Base-by-base conservation (phyloP, 2,888 invertebrate species). In the Neuroscelio doddi region DNA sequence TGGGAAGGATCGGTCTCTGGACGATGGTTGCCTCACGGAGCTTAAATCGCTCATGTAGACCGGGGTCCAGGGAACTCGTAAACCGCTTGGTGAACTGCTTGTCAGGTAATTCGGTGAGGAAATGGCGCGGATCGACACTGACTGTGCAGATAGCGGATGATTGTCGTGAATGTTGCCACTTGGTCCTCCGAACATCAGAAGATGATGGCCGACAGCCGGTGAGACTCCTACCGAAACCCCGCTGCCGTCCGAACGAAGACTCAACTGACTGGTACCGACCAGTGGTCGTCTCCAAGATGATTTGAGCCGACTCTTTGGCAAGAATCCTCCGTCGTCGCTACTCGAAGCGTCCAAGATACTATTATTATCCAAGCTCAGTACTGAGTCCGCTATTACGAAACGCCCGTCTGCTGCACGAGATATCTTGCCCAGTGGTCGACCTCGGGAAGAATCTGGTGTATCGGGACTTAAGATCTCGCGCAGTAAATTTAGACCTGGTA, bases 401-500 rank as follows among this genome's bases (percentile, higher is more conserved):
- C 91, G 89, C 39, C 92, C 92, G 79, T 92, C 92, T n/a, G 90
- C 88, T 15, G 92, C 89, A 41, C 92, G 88, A 68, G 91, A 90
- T 71, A 92, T 92, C 79, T 90, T 89, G 64, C 89, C 90, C 64
- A 92, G 85, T 36, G 87, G 86, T 59, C 85, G 85, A 45, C 85
- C 81, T 26, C 82, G 79, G 67, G 78, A 79, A 12, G 81, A 79
- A 69, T 84, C 84, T 55, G 84, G 83, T 1, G 77, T 81, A 53
- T 79, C 78, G 51, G 82, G 81, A 68, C 72, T 92, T 75, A 89
- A 85, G 77, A 90, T 87, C 85, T 90, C 89, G 70, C 89, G 87
- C 76, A 91, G 86, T 76, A 91, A 89, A 86, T 89, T 92, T 90
- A 94, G 87, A 94, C 94, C 92, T 93, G 94, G 93, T 94, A 94